Conservation (phyloP, 2,888 invertebrate genomes). For the Amblyjoppa proteus region DNA sequence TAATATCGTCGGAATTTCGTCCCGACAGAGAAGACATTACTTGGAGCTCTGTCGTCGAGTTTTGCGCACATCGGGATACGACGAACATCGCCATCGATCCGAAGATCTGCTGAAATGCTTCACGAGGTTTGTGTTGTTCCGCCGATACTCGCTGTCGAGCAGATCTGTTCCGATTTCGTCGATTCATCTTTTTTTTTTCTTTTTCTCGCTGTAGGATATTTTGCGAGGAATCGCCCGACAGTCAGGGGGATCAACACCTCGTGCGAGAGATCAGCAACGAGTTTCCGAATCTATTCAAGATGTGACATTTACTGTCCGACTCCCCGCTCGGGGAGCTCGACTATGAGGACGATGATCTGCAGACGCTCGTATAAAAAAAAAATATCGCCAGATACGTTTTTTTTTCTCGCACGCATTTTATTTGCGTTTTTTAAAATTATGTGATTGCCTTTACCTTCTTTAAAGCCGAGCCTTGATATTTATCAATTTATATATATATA, state of each 20-base stretch:
- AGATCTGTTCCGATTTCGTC: slow-evolving; percentile 1
- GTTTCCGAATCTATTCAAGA: slow-evolving; percentile 89
- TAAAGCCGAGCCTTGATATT: slow-evolving; percentile 18
- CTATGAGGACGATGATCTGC: slow-evolving; percentile 80
- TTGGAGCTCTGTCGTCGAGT: slow-evolving; percentile 92
- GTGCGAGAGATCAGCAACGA: slow-evolving; percentile 94
- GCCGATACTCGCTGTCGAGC: neutral
- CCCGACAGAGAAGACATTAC: slow-evolving; percentile 89
- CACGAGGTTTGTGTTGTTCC: slow-evolving; percentile 85
- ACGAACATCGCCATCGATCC: slow-evolving; percentile 91
- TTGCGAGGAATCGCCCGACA: slow-evolving; percentile 92
- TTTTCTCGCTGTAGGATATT: slow-evolving; percentile 88
- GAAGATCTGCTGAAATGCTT: slow-evolving; percentile 94
- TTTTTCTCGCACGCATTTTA: slow-evolving; percentile 59
- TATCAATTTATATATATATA: slow-evolving; percentile 24
- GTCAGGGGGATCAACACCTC: slow-evolving; percentile 91
- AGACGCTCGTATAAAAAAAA: slow-evolving; percentile 77
- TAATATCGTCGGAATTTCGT: slow-evolving; percentile 43
- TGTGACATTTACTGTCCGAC: slow-evolving; percentile 80
- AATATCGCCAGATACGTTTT: slow-evolving; percentile 60
- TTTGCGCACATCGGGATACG: slow-evolving; percentile 93
- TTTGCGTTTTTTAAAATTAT: slow-evolving; percentile 35
- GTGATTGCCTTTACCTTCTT: slow-evolving; percentile 44
- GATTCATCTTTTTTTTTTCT: slow-evolving; percentile 9
- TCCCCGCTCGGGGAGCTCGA: slow-evolving; percentile 72